Conservation (phyloP, 2,888 invertebrate species). For the Aleiodes testaceus region DNA sequence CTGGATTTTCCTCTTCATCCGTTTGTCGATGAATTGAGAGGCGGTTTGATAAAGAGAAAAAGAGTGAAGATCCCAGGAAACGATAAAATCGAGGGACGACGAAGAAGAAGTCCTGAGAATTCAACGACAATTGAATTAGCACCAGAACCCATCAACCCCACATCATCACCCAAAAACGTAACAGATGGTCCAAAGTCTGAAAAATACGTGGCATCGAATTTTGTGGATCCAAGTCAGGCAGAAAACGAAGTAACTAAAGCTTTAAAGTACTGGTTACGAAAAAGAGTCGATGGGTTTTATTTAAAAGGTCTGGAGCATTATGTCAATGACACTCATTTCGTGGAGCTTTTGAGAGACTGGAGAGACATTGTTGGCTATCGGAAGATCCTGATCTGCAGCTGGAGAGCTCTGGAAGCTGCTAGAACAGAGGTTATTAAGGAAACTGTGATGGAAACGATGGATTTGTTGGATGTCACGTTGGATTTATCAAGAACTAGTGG, state of each 20-base stretch:
- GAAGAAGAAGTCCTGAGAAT: neutral
- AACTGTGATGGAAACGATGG: slow-evolving; percentile 79
- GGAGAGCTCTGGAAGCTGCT: slow-evolving; percentile 75
- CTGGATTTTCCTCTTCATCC: slow-evolving; percentile 84
- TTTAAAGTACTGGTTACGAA: slow-evolving; percentile 80
- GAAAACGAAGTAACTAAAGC: slow-evolving; percentile 75
- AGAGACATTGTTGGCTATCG: slow-evolving; percentile 79
- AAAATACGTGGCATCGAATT: slow-evolving; percentile 47
- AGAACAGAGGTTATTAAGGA: slow-evolving; percentile 74
- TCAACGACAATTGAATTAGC: neutral
- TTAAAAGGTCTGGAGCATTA: slow-evolving; percentile 85
- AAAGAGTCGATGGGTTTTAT: slow-evolving; percentile 92
- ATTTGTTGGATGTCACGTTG: slow-evolving; percentile 82
- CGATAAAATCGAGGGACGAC: slow-evolving; percentile 3
- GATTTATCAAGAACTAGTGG: slow-evolving; percentile 77
- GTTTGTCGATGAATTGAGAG: slow-evolving; percentile 68
- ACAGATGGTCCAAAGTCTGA: slow-evolving; percentile 47
- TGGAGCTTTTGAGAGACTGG: slow-evolving; percentile 79
- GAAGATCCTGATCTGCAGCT: slow-evolving; percentile 80
- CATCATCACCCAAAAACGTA: neutral
- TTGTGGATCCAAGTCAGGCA: slow-evolving; percentile 27
- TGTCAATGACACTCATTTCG: slow-evolving; percentile 77
- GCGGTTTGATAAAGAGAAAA: slow-evolving; percentile 38
- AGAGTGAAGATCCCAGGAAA: neutral
- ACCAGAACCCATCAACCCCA: neutral